These are phyloP conservation scores for Rhabdornis inornatus DNA, from an alignment of 2,113 vertebrate species.

Conservation along the genomic window DNA sequence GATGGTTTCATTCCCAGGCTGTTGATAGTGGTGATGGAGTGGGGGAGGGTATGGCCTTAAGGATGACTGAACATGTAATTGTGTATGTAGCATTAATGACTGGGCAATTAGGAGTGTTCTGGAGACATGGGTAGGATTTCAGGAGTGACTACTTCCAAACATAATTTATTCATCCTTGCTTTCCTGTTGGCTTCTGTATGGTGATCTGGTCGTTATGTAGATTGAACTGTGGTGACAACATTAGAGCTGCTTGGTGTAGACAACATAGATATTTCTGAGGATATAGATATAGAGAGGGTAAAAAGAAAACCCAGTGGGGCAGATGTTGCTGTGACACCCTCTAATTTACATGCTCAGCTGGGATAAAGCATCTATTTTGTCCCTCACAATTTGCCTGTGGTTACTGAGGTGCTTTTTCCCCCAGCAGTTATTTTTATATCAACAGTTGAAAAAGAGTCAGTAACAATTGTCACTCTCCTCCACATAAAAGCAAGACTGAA, in stretches of 20 bases:
- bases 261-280: neutral
- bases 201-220: neutral
- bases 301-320: neutral
- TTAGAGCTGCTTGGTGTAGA: neutral
- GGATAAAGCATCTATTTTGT: neutral
- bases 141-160: neutral
- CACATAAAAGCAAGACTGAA: slow-evolving; percentile 9
- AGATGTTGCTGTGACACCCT: neutral
- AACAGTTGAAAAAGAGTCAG: neutral
- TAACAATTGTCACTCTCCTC: neutral
- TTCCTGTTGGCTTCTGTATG: neutral
- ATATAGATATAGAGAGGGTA: neutral
- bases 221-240: neutral
- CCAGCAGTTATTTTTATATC: slow-evolving; percentile 15
- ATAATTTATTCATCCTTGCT: neutral
- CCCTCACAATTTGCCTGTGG: slow-evolving; percentile 2
- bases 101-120: neutral
- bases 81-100: neutral
- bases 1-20: slow-evolving; percentile 34
- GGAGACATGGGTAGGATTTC: neutral
- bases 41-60: neutral
- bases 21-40: neutral
- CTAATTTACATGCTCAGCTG: neutral
- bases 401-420: neutral
- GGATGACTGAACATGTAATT: neutral